Percentiles rank a stretch among this genome's conserved stretches.
These are phyloP conservation scores for Stictonetta naevosa DNA, from an alignment of 2,113 vertebrate genomes.

Conservation along the genomic window DNA sequence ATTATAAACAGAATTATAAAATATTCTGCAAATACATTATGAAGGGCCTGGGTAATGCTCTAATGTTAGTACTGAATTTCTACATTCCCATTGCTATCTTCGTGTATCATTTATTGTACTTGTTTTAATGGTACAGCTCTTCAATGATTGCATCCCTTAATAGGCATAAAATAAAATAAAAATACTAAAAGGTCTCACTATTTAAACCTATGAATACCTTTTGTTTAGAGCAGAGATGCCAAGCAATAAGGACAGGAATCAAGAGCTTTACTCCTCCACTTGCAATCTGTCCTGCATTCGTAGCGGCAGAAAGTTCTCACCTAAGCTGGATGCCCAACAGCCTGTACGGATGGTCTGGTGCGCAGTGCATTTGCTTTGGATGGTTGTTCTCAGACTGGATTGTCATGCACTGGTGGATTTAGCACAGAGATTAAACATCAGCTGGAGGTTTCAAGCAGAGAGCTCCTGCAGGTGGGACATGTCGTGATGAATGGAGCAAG, in stretches of 20 bases:
- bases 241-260: background rate
- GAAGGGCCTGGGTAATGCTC: background rate
- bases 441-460: background rate
- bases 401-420: background rate
- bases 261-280: background rate
- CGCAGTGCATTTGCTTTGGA: background rate
- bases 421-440: background rate
- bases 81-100: background rate
- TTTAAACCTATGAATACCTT: background rate
- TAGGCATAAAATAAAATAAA: background rate
- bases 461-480: background rate
- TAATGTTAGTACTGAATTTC: background rate
- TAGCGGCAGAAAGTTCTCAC: background rate
- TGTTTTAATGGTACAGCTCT: background rate
- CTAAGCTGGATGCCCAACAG: background rate
- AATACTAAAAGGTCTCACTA: background rate
- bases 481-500: background rate
- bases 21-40: background rate
- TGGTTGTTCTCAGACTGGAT: background rate
- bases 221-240: background rate
- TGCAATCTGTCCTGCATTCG: background rate
- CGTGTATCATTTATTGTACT: background rate
- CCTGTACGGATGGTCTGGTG: background rate
- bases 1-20: background rate
- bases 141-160: background rate